Percentiles rank a stretch among this genome's conserved stretches.
Conservation (phyloP, 2,797 vertebrate species). For the Pantherophis alleghaniensis region DNA sequence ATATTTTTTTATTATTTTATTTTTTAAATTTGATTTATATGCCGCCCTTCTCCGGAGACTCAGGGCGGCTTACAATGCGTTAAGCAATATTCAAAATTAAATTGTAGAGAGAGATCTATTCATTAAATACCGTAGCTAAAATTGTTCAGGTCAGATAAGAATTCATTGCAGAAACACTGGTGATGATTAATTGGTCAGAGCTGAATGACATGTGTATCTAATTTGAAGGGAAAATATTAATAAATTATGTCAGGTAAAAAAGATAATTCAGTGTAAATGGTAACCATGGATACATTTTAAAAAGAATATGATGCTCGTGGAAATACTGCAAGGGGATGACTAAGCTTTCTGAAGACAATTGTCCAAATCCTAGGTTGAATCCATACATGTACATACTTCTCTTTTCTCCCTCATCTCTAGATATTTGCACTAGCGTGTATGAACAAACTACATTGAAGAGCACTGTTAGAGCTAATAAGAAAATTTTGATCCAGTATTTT, state of each 20-base stretch:
- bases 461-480: background rate
- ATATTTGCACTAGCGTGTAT: background rate
- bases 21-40: no score
- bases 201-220: background rate
- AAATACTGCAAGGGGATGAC: background rate
- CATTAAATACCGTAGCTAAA: background rate
- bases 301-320: background rate
- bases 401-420: background rate
- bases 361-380: background rate
- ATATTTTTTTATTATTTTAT: no score
- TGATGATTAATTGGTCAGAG: background rate
- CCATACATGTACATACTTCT: background rate
- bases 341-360: background rate
- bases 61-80: no score
- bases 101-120: background rate
- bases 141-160: background rate
- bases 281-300: background rate
- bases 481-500: background rate
- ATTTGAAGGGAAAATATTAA: background rate
- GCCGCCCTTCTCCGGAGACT: no score
- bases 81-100: background rate
- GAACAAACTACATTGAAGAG: background rate
- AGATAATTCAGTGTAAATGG: background rate
- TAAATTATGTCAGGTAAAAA: background rate
- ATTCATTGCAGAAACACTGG: background rate